Percentiles rank a stretch among this genome's conserved stretches.
Conservation (phyloP, 2,888 invertebrate genomes). For the Microdon myrmicae region DNA sequence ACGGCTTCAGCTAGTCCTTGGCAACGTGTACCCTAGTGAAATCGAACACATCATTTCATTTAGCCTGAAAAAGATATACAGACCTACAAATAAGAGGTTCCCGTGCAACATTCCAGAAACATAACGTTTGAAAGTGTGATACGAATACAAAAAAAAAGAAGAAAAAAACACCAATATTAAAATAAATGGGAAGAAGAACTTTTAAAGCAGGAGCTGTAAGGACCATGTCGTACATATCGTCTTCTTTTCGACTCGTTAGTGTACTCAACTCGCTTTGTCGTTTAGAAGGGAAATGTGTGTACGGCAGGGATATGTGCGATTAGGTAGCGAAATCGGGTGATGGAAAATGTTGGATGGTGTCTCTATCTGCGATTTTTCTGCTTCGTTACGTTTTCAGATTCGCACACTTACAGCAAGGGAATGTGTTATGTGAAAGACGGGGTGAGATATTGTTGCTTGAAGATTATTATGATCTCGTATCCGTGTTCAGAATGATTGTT, state of each 20-base stretch:
- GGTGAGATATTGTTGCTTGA: conserved; percentile 40
- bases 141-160: conserved; percentile 13
- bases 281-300: conserved; percentile 7
- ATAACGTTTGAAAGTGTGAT: too few relatives aligned
- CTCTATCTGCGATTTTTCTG: conserved; percentile 35
- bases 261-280: conserved; percentile 17
- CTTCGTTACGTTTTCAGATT: conserved; percentile 39
- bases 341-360: too few relatives aligned
- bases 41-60: conserved; percentile 48
- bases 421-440: conserved; percentile 23
- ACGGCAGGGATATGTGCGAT: conserved; percentile 4
- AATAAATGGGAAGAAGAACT: too few relatives aligned
- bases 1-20: conserved; percentile 5
- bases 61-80: conserved; percentile 25
- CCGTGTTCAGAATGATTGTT: conserved; percentile 41
- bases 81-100: conserved; percentile 23
- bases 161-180: neutral
- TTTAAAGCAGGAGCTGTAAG: conserved; percentile 9
- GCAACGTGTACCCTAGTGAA: conserved; percentile 29
- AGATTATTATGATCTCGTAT: conserved; percentile 38
- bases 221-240: conserved; percentile 24
- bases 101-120: too few relatives aligned
- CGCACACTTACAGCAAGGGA: conserved; percentile 19
- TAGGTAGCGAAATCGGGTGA: too few relatives aligned
- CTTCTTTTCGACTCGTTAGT: conserved; percentile 14